Evolutionary conservation across 2,113 vertebrate species (phyloP).

Genomic region (Sphyrna mokarran): DNA sequence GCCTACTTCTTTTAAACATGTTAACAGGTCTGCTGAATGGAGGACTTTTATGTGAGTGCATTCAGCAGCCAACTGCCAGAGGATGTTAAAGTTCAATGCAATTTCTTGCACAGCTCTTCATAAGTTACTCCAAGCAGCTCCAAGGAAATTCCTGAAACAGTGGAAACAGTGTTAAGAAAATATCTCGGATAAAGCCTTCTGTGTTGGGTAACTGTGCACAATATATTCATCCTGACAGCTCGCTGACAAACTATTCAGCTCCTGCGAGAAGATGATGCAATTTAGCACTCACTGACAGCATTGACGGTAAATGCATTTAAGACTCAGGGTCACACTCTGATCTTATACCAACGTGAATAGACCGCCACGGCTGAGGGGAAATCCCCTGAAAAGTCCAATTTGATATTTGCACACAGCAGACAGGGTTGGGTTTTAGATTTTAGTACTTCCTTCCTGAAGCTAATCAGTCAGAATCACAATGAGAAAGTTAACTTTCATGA

Average conservation of each 20-base stretch:
- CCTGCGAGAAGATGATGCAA: background rate
- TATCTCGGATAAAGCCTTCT: background rate
- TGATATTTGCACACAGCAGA: background rate
- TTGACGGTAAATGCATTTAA: conserved; percentile 29
- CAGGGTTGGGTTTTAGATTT: conserved; percentile 27
- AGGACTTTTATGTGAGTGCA: background rate
- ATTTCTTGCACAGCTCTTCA: background rate
- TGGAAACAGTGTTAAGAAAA: background rate
- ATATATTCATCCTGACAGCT: background rate
- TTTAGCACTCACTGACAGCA: conserved; percentile 23
- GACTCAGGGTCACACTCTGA: background rate
- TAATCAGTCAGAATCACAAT: conserved; percentile 18
- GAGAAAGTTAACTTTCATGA: background rate
- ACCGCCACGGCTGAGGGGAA: conserved; percentile 24
- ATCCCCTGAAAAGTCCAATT: conserved; percentile 34
- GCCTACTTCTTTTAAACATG: background rate
- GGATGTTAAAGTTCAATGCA: background rate
- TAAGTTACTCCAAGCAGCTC: background rate
- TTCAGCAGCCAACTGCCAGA: background rate
- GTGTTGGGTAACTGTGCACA: background rate
- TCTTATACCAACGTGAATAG: conserved; percentile 13
- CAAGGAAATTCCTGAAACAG: conserved; percentile 7
- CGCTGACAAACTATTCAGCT: background rate
- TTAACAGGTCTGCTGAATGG: background rate
- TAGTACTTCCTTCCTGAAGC: conserved; percentile 23